phyloP scores from a whole-genome alignment of 2,888 invertebrate species.

The Drosophila setosimentum region DNA sequence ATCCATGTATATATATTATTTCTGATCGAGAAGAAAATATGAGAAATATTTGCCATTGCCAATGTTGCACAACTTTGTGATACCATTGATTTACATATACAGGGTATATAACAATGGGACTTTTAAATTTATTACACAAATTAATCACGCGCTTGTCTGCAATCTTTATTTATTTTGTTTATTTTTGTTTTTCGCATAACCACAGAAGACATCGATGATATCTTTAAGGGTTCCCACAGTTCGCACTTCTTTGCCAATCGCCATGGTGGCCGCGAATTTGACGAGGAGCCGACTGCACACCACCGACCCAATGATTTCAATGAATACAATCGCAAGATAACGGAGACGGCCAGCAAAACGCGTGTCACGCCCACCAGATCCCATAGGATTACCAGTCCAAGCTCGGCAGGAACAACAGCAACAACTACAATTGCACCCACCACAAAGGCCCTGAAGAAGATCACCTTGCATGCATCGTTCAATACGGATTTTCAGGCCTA shows the following conservation, averaged over 20 bases:
- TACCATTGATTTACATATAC: not conserved
- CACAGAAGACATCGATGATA: constrained; percentile 86
- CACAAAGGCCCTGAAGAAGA: constrained; percentile 73
- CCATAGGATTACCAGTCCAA: constrained; percentile 52
- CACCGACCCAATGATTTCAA: constrained; percentile 84
- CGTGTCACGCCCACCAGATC: constrained; percentile 73
- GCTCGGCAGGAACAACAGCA: constrained; percentile 25
- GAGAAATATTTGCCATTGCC: not conserved
- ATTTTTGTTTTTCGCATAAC: not conserved
- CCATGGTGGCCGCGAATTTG: constrained; percentile 87
- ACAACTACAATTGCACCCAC: constrained; percentile 39
- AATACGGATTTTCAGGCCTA: constrained; percentile 76
- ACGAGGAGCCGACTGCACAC: constrained; percentile 83
- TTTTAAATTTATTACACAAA: constrained; percentile 62
- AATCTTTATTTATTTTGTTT: constrained; percentile 21
- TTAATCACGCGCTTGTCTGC: constrained; percentile 63
- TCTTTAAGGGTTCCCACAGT: constrained; percentile 90
- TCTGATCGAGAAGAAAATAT: not conserved
- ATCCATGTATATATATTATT: not conserved
- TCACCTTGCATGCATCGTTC: constrained; percentile 82
- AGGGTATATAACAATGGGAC: constrained; percentile 59
- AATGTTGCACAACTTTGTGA: not conserved
- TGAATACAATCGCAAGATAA: constrained; percentile 78
- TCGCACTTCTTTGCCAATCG: constrained; percentile 91
- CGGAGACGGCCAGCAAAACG: constrained; percentile 57